A percentile compares a stretch with the other conserved stretches of the same genome.
Conservation (phyloP, 2,888 invertebrate species). For the Drosophila recens region DNA sequence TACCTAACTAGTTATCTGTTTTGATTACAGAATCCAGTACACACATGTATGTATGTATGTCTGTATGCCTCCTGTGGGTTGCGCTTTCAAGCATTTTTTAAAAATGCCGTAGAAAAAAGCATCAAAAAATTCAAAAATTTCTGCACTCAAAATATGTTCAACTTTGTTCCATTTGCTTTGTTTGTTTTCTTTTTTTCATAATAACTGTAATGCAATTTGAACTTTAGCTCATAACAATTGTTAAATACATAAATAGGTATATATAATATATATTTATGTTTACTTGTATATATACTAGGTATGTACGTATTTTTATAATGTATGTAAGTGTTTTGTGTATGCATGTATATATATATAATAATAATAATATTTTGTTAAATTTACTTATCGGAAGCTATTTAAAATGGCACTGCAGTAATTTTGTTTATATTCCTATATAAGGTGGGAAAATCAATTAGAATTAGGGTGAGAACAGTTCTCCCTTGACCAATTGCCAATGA, state of each 20-base stretch:
- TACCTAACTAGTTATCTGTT: conserved; percentile 62
- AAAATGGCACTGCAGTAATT: conserved; percentile 84
- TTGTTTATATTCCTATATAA: conserved; percentile 81
- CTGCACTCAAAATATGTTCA: conserved; percentile 73
- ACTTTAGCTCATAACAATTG: conserved; percentile 77
- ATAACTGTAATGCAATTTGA: conserved; percentile 75
- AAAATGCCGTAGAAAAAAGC: conserved; percentile 69
- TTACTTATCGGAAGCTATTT: conserved; percentile 83
- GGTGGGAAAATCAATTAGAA: conserved; percentile 84
- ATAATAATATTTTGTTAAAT: conserved; percentile 20
- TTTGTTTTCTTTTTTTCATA: conserved; percentile 19
- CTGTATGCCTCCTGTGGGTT: conserved; percentile 12
- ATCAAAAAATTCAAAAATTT: conserved; percentile 72
- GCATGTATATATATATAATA: conserved; percentile 41
- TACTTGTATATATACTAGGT: conserved; percentile 53
- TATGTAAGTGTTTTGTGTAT: conserved; percentile 49
- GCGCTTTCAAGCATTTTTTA: conserved; percentile 45
- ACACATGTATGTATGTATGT: conserved; percentile 9
- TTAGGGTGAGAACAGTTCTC: conserved; percentile 48
- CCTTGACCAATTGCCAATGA: conserved; percentile 36
- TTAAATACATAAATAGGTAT: conserved; percentile 66
- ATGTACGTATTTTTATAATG: conserved; percentile 42
- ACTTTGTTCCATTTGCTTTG: conserved; percentile 74
- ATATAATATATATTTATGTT: conserved; percentile 20
- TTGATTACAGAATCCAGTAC: conserved; percentile 33